Base-by-base conservation (phyloP, 53 echinoderm and acorn worm species). In the Apostichopus leukothele region DNA sequence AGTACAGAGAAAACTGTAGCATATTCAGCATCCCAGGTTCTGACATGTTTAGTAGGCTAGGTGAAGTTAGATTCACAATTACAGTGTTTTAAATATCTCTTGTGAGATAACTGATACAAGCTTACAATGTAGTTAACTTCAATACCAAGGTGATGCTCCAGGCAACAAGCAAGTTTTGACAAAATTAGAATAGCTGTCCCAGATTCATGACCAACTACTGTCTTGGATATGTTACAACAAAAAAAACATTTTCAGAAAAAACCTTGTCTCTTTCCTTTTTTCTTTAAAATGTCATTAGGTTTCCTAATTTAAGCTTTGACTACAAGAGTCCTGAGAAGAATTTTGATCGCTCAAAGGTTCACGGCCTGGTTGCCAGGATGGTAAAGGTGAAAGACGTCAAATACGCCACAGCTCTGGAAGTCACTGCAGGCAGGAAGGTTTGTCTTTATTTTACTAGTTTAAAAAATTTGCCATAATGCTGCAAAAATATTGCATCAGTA, bases 381-480 rank as follows among this genome's bases (percentile, higher is more conserved):
- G 84, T 94, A 60, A 92, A 98, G 74, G 94, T 98, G 76, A 94
- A 93, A 71, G 98, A 98, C 90, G 94, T 98, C 75, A 93, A 94
- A 66, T 91, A 94, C 76, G 98, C 98, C 5, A 95, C 98, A 21
- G 94, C 98, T 13, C 60, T 98, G 77, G 98, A 98, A 75, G 98
- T 95, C 39, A 93, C 98, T 67, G 98, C 98, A 53, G 98, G 98
- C 6, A 88, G 95, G 39, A 98, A 98, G 93, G 98, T 98, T 73
- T 87, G 91, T 54, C 59, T 7, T 54, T 7, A 57, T 9, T 0
- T 57, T 10, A 1, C 3, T 57, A 71, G 5, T 20, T 68, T 14
- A 63, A 11, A 63, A 63, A 8, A 13, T 21, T 71, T 71, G 20
- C 71, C 20, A n/a, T 71, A 19, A 0, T 19, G 71, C 39, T 39